Conservation (phyloP, 2,113 vertebrate species). For the Malurus cyaneus region DNA sequence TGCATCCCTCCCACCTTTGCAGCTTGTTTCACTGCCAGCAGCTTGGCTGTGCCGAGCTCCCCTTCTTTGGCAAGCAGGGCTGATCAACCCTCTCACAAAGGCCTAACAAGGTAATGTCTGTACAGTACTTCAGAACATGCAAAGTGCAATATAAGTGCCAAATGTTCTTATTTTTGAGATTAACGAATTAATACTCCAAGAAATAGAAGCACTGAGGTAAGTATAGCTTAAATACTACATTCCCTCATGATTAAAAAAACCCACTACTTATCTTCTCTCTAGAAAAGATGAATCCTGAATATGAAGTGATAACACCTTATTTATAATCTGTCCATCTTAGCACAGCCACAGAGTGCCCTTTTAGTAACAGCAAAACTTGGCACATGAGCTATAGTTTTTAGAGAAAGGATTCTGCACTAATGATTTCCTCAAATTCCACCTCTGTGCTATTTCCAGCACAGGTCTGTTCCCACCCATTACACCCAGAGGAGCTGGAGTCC, state of each 20-base stretch:
- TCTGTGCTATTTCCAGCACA: not conserved
- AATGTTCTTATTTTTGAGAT: conserved; percentile 2
- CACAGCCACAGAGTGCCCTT: not conserved
- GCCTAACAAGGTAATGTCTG: not conserved
- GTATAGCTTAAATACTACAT: conserved; percentile 8
- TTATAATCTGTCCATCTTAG: not conserved
- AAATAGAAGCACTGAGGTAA: conserved; percentile 5
- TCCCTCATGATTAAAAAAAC: not conserved
- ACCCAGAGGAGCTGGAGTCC: not conserved
- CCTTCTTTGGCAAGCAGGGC: not conserved
- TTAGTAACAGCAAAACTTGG: not conserved
- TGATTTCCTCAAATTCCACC: not conserved
- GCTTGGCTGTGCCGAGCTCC: not conserved
- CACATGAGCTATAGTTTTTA: not conserved
- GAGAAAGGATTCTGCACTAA: not conserved
- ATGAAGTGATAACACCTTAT: not conserved
- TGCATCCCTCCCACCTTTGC: not conserved
- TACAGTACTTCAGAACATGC: conserved; percentile 13
- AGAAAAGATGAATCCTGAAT: not conserved
- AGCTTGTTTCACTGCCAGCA: not conserved
- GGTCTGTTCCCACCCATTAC: not conserved
- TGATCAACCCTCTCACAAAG: not conserved
- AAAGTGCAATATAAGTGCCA: conserved; percentile 47
- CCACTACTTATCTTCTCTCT: not conserved
- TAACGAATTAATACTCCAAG: conserved; percentile 27